Conservation (phyloP, 2,888 invertebrate species). For the Julus scandinavius region DNA sequence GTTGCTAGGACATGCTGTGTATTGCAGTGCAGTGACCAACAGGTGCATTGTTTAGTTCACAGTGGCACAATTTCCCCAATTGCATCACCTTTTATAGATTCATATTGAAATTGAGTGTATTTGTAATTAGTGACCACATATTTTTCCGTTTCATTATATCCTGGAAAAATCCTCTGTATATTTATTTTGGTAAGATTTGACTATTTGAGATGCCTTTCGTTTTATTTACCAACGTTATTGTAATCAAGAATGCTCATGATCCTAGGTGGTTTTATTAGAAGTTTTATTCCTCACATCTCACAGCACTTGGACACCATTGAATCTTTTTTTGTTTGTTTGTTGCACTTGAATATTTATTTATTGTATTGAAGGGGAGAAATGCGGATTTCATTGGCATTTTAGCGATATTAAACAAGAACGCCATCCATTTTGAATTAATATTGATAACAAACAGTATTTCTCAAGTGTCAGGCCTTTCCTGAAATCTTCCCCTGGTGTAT, state of each 20-base stretch:
- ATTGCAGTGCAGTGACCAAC: not conserved
- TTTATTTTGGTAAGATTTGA: conserved; percentile 24
- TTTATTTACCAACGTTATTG: conserved; percentile 38
- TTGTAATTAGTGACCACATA: not conserved
- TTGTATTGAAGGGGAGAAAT: not conserved
- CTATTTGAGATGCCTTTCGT: not conserved
- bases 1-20: not conserved
- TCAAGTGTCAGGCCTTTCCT: conserved; percentile 28
- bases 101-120: not conserved
- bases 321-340: not conserved
- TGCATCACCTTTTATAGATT: not conserved
- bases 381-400: not conserved
- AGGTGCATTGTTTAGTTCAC: not conserved
- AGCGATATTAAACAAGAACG: conserved; percentile 4
- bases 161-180: conserved; percentile 8
- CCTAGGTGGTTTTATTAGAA: not conserved
- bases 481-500: conserved; percentile 20
- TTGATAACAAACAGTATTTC: conserved; percentile 10
- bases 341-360: conserved; percentile 23
- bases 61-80: not conserved
- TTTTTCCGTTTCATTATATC: not conserved
- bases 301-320: not conserved
- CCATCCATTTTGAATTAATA: conserved; percentile 2
- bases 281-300: not conserved
- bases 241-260: conserved; percentile 17